These are phyloP conservation scores for Misgurnus anguillicaudatus DNA, from an alignment of 2,113 vertebrate species.

Conservation along the genomic window DNA sequence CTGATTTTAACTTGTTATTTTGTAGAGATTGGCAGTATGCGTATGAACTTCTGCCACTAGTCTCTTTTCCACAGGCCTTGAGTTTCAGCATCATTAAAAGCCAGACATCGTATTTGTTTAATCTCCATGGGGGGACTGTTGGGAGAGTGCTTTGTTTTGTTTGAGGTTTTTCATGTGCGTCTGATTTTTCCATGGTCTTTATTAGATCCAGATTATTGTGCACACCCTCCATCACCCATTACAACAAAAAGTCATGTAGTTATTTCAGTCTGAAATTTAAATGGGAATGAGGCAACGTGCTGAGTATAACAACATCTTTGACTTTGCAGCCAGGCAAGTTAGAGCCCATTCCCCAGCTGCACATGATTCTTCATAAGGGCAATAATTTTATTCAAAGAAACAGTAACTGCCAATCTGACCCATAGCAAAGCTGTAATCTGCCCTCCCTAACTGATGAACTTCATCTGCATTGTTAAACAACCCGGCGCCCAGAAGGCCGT, in stretches of 20 bases:
- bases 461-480: constrained; percentile 26
- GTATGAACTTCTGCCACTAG: constrained; percentile 22
- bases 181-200: constrained; percentile 12
- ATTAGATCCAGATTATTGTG: constrained; percentile 18
- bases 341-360: constrained; percentile 1
- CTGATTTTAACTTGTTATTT: neutral
- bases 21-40: constrained; percentile 1
- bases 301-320: constrained; percentile 13
- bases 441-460: constrained; percentile 46
- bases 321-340: constrained; percentile 8
- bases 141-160: constrained; percentile 44
- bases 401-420: constrained; percentile 41
- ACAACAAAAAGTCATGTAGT: constrained; percentile 14
- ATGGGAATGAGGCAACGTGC: constrained; percentile 10
- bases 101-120: constrained; percentile 42
- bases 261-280: constrained; percentile 13
- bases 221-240: neutral
- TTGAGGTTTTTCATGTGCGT: constrained; percentile 49
- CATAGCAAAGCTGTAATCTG: constrained; percentile 52
- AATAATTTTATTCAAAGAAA: constrained; percentile 36
- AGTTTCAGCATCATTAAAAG: constrained; percentile 45
- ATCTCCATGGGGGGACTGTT: constrained; percentile 23
- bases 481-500: neutral
- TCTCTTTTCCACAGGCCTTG: constrained; percentile 28
- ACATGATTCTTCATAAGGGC: constrained; percentile 51